Evolutionary conservation across 2,113 vertebrate species (phyloP), one percentile per base, ranked within the genome.

Genomic region (Hippocampus guttulatus): DNA sequence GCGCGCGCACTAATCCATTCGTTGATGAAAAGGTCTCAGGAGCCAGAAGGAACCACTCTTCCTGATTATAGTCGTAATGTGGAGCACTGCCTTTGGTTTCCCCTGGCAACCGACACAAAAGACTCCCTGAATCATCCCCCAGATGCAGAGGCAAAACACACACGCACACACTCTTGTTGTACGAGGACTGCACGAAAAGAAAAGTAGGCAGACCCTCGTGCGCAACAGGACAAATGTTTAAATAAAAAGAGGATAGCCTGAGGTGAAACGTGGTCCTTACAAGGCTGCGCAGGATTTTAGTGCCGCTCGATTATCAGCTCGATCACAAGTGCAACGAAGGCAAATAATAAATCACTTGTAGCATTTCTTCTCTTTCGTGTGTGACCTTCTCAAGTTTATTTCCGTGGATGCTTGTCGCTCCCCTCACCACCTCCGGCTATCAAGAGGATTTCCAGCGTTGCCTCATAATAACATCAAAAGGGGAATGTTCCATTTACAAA

Each of bases 11-110:
- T 12, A 58, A 80, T 84, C 82, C 84, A 88, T 88, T 88, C 85
- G 87, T 73, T 87, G 82, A 89, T 91, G 87, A 81, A 68, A 78
- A 25, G 64, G 78, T 61, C 64, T 73, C 55, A 8, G 1, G 21
- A 49, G 79, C 85, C 84, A 84, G 78, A 80, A 77, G 75, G 76
- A 73, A 79, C 74, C 79, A 83, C 87, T 88, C 75, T 71, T 73
- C 79, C 75, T 86, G 82, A 91, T 89, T 89, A 88, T 80, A 65
- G 51, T 64, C 81, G 63, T 84, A 75, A 81, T 77, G 72, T 69
- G 69, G 71, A 85, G 80, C 64, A 4, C 67, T 64, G 69, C 64
- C 41, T 74, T 57, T 40, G 60, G 79, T 85, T 78, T 76, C 88
- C 84, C 79, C 38, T 1, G 57, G 83, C 84, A 86, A 82, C 80